Percentiles rank a stretch among this genome's conserved stretches.
These are phyloP conservation scores for Dendrolimus kikuchii DNA, from an alignment of 1,140 invertebrate species.

Conservation along the genomic window DNA sequence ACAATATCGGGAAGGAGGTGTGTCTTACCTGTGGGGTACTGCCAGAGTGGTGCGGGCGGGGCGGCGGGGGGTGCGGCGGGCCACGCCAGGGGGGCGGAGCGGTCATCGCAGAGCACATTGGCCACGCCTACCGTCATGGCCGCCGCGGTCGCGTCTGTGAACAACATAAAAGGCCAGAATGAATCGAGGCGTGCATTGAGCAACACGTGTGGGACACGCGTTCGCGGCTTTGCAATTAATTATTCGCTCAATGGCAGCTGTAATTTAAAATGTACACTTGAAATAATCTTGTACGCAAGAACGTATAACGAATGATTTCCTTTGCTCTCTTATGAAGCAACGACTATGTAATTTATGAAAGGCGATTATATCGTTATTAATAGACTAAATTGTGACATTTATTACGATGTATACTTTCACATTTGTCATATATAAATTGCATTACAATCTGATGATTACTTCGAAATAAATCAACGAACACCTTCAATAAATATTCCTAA, in stretches of 20 bases:
- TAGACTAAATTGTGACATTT: no score
- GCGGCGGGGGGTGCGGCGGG: constrained; percentile 58
- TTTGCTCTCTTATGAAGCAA: not conserved
- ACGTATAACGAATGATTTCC: not conserved
- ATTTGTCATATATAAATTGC: no score
- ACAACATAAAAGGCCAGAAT: constrained; percentile 33
- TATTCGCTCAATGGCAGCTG: no score
- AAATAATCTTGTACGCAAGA: no score
- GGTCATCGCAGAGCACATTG: constrained; percentile 68
- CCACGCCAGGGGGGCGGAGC: constrained; percentile 59
- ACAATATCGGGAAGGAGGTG: constrained; percentile 47
- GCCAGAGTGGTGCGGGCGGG: constrained; percentile 78
- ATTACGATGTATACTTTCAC: no score
- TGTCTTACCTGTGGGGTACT: constrained; percentile 79
- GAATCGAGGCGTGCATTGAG: constrained; percentile 30
- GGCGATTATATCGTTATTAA: no score
- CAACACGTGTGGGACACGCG: constrained; percentile 6
- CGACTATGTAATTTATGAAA: no score
- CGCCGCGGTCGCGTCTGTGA: constrained; percentile 68
- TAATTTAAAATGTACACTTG: no score
- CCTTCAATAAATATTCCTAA: no score
- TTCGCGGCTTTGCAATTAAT: not conserved
- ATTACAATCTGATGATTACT: no score
- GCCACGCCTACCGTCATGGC: constrained; percentile 75
- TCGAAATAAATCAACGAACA: no score